A percentile compares a stretch with the other conserved stretches of the same genome.
Conservation (phyloP, 2,888 invertebrate species). For the Onchidella celtica region DNA sequence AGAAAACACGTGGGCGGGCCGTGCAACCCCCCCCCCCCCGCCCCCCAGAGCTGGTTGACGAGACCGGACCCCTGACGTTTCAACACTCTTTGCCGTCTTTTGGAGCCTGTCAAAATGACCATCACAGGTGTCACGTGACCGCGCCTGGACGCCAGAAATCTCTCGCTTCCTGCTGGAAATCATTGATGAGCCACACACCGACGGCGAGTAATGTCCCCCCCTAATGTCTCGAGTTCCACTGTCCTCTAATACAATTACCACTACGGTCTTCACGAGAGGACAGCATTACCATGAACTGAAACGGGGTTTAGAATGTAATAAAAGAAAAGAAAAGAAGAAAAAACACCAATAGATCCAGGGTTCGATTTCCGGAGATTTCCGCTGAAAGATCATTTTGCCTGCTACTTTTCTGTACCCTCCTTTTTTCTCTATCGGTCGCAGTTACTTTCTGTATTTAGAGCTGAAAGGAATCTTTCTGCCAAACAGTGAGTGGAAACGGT, state of each 20-base stretch:
- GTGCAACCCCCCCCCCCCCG: too few relatives aligned
- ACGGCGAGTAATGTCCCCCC: background rate
- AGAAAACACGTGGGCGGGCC: too few relatives aligned
- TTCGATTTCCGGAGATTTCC: background rate
- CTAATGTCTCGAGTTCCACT: background rate
- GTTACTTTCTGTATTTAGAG: too few relatives aligned
- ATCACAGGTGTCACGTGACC: background rate
- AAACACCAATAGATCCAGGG: too few relatives aligned
- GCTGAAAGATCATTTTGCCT: background rate
- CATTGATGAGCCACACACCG: background rate
- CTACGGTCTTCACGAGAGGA: background rate
- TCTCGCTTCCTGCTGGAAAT: background rate
- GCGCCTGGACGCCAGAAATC: background rate
- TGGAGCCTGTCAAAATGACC: background rate
- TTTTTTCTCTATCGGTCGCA: background rate
- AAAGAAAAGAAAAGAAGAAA: background rate
- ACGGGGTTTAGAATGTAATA: too few relatives aligned
- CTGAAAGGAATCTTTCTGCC: too few relatives aligned
- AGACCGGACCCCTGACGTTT: too few relatives aligned
- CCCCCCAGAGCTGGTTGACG: too few relatives aligned
- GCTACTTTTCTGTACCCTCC: too few relatives aligned
- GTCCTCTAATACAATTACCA: background rate
- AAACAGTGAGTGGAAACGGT: too few relatives aligned
- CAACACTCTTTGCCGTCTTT: too few relatives aligned
- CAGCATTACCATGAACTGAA: background rate